phyloP scores from a whole-genome alignment of 1,140 invertebrate species.

The Sycobia sp. region DNA sequence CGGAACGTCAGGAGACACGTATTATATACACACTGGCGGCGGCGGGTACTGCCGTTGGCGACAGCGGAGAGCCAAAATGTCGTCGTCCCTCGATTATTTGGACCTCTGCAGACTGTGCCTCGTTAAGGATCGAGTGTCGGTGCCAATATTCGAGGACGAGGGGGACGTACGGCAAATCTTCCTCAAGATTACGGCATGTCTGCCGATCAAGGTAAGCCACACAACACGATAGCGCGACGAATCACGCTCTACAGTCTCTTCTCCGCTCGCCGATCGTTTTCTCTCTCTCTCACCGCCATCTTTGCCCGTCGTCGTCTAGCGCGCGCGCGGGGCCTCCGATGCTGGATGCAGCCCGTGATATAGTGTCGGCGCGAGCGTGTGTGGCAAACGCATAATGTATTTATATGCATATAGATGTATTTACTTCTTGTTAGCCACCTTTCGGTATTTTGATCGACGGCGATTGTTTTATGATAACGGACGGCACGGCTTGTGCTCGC shows the following conservation, averaged over 20 bases:
- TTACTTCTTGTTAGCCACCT: too few species aligned
- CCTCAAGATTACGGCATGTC: constrained; percentile 65
- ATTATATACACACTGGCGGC: too few species aligned
- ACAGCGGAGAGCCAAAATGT: constrained; percentile 51
- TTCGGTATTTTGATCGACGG: too few species aligned
- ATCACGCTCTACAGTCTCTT: too few species aligned
- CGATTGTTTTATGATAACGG: too few species aligned
- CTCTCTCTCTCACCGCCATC: constrained; percentile 13
- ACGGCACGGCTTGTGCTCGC: too few species aligned
- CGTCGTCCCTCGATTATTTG: constrained; percentile 62
- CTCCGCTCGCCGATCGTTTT: background rate
- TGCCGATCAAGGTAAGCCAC: constrained; percentile 68
- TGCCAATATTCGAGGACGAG: constrained; percentile 66
- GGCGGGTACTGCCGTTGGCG: constrained; percentile 40
- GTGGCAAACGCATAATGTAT: too few species aligned
- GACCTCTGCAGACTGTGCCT: constrained; percentile 67
- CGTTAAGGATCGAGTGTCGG: constrained; percentile 65
- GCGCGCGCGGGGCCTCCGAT: too few species aligned
- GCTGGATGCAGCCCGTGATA: too few species aligned
- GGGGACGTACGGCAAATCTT: constrained; percentile 65
- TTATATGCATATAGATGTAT: too few species aligned
- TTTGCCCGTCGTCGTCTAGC: background rate
- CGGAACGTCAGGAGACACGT: too few species aligned
- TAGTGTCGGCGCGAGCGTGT: too few species aligned
- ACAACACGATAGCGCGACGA: constrained; percentile 9